A percentile compares a stretch with the other conserved stretches of the same genome.
phyloP scores from a whole-genome alignment of 2,113 vertebrate genomes.

The Podocnemis expansa region DNA sequence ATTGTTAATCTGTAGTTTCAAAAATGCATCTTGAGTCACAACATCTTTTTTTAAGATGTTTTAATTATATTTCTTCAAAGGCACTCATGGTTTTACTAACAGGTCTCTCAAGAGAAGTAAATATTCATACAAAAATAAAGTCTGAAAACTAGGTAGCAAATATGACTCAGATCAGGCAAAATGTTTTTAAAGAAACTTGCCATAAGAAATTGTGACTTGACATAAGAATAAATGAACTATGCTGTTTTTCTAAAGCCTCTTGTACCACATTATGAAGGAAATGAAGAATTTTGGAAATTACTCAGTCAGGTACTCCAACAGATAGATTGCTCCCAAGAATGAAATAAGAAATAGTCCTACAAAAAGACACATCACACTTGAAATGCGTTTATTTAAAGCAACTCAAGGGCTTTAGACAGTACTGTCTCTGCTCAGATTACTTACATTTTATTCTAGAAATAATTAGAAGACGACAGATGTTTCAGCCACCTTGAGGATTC shows the following conservation, averaged over 20 bases:
- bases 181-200: not conserved
- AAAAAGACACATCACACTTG: not conserved
- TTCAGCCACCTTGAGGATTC: not conserved
- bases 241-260: not conserved
- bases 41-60: not conserved
- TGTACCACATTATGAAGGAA: not conserved
- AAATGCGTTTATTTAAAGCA: not conserved
- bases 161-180: not conserved
- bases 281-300: not conserved
- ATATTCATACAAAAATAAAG: not conserved
- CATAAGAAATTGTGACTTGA: not conserved
- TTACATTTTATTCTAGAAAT: not conserved
- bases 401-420: not conserved
- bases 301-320: not conserved
- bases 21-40: not conserved
- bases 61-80: not conserved
- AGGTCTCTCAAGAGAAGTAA: not conserved
- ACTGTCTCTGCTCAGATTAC: not conserved
- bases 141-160: not conserved
- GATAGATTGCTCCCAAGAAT: not conserved
- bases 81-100: not conserved
- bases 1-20: not conserved
- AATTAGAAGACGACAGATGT: not conserved
- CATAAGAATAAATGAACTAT: not conserved
- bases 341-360: not conserved